phyloP scores from a whole-genome alignment of 1,140 invertebrate genomes.

The Tigriopus japonicus region DNA sequence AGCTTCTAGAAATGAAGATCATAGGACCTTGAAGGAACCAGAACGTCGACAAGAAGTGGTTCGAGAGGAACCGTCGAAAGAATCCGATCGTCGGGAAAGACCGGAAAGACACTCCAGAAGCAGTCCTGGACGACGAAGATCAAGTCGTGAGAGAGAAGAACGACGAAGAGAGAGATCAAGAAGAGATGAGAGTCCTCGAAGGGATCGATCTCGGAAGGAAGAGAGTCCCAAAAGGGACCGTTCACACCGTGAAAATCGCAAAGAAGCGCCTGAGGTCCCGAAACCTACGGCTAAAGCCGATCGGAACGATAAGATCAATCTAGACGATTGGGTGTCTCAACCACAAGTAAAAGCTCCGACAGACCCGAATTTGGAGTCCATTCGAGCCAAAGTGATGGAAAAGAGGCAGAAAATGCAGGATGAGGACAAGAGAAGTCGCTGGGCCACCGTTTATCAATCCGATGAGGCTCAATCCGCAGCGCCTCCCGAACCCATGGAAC shows the following conservation, averaged over 20 bases:
- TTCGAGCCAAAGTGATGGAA: not conserved
- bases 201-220: no score
- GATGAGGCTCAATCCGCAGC: not conserved
- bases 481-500: not conserved
- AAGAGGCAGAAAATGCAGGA: not conserved
- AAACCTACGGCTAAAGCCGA: not conserved
- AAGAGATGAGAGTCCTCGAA: not conserved
- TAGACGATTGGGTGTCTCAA: slow-evolving; percentile 3
- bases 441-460: not conserved
- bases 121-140: no score
- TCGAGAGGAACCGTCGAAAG: no score
- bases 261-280: no score
- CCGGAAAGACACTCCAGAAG: no score
- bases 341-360: not conserved
- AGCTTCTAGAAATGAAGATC: no score
- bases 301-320: slow-evolving; percentile 1
- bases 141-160: not conserved
- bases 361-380: not conserved
- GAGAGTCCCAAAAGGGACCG: no score
- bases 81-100: no score
- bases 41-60: no score
- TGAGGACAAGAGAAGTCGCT: not conserved
- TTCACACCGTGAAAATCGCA: no score
- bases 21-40: no score
- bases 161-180: not conserved